Evolutionary conservation across 2,113 vertebrate species (phyloP).

Genomic region (rabbit (Oryctolagus cuniculus)): DNA sequence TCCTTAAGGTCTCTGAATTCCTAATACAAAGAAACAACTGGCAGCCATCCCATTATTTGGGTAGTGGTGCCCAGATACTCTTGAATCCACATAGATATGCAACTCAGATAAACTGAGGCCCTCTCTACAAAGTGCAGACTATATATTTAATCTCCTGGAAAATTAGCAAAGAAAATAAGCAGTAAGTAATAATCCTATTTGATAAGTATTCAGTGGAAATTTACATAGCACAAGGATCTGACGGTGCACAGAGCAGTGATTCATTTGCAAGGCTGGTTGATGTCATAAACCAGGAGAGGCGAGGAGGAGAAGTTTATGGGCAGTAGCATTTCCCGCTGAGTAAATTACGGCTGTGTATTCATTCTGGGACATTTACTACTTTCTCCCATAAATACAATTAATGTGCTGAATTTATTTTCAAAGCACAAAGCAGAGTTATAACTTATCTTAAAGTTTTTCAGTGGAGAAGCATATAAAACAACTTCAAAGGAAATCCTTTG

Average conservation of each 20-base stretch:
- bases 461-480: constrained; percentile 74
- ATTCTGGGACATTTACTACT: constrained; percentile 79
- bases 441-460: constrained; percentile 80
- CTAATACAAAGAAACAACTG: neutral
- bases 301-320: constrained; percentile 71
- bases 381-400: constrained; percentile 82
- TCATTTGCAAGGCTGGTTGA: constrained; percentile 67
- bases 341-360: constrained; percentile 80
- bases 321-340: constrained; percentile 68
- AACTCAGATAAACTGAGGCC: neutral
- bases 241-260: constrained; percentile 65
- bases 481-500: constrained; percentile 77
- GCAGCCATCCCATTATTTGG: neutral
- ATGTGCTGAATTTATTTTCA: constrained; percentile 80
- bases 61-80: neutral
- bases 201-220: constrained; percentile 70
- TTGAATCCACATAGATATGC: neutral
- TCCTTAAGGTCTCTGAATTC: neutral
- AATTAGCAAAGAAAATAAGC: constrained; percentile 75
- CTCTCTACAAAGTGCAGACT: neutral
- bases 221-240: constrained; percentile 16
- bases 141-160: constrained; percentile 69
- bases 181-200: constrained; percentile 65
- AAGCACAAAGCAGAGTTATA: constrained; percentile 76
- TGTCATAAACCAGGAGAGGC: constrained; percentile 72